Base-by-base conservation (phyloP, 2,888 invertebrate species). In the Tachina grossa region DNA sequence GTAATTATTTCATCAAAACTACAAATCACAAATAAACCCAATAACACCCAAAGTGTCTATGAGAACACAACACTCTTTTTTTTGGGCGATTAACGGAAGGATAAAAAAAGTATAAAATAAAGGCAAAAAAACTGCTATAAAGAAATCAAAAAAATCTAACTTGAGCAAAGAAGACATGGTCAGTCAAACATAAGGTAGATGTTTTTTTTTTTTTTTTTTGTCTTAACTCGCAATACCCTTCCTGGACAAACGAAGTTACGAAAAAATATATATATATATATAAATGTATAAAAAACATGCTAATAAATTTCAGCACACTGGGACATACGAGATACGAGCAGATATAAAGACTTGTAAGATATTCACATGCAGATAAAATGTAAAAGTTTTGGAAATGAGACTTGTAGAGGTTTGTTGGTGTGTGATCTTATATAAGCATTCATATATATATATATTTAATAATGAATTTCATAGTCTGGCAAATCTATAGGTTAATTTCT, bases 31-130 rank as follows among this genome's bases (percentile, higher is more conserved):
- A 85, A 74, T 51, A 77, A 61, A 76, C 41, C 45, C 19, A 66
- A 79, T 66, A 85, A 85, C 85, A 85, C 85, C 85, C 85, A 82
- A 85, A 83, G 85, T 85, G 85, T 85, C 85, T 85, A 85, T 80
- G 66, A 80, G 83, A 85, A 78, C 80, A 71, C 77, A 68, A 75
- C 82, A 79, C 68, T 74, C 75, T 49, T 74, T 55, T 61, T 76
- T 68, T 41, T 55, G 11, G 11, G 43, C 1, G 43, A 59, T 66
- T 69, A 68, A 59, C 22, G 39, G 68, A 59, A 75, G 39, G 43
- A 78, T 49, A 19, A 75, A 57, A 57, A 72, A 76, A 63, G 11
- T 14, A 72, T 45, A 41, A 75, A 65, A 9, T 8, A 61, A 55
- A 53, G 59, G 11, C 41, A 55, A 74, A 31, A 72, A 61, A 69